Evolutionary conservation across 2,113 vertebrate species (phyloP), one percentile per base, ranked within the genome.

Genomic region (Oxyura jamaicensis): DNA sequence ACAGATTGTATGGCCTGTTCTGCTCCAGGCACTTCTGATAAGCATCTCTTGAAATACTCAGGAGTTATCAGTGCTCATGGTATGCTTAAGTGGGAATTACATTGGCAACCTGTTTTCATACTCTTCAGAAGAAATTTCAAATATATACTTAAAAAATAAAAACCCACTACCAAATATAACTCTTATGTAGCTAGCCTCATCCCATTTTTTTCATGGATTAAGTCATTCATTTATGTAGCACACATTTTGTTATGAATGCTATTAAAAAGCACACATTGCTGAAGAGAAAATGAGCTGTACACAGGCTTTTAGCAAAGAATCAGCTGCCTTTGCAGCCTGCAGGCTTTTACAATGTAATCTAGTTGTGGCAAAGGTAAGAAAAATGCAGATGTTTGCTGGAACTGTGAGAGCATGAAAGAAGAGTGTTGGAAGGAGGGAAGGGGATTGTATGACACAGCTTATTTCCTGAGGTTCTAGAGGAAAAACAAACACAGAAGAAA

Each of bases 21-120:
- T 86, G 15, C n/a, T 86, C n/a, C 44, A 25, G 89, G 20, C 50
- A 35, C 82, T 96, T 95, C 68, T 86, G 91, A 7, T 82, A 74
- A 59, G n/a, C 6, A 33, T 77, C 20, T 77, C 41, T 75, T 74
- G 60, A 84, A 93, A 75, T 42, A 83, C 53, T 71, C 25, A 31
- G 50, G 11, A 90, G 6, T 46, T 90, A 17, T 69, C 77, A 90
- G 50, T 4, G 5, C n/a, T 65, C 76, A 80, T 35, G 48, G 28
- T 80, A 36, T 48, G 50, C 62, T 96, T 94, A 41, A 89, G 79
- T 31, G 62, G 48, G 15, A 91, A 63, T 75, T 84, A 36, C 39
- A 72, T 53, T 80, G 72, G 25, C 86, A 58, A 74, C 15, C 55
- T 83, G 28, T 85, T 93, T 77, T 83, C 63, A 53, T 87, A 35